Percentiles rank a stretch among this genome's conserved stretches.
These are phyloP conservation scores for Drosophila pseudoananassae DNA, from an alignment of 1,140 invertebrate species.

Conservation along the genomic window DNA sequence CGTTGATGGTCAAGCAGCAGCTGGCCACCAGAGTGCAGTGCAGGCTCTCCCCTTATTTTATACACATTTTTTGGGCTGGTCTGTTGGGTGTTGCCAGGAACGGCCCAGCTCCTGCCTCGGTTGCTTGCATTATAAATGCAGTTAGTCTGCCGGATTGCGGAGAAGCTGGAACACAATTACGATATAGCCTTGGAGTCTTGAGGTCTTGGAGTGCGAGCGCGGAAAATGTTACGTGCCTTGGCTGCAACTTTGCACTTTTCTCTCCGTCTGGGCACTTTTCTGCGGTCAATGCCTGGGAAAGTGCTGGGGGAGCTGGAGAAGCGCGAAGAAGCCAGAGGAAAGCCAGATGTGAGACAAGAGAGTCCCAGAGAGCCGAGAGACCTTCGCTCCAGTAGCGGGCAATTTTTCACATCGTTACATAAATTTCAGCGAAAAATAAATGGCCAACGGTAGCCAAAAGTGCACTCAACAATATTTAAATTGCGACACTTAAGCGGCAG, in stretches of 20 bases:
- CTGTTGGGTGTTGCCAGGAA: constrained; percentile 75
- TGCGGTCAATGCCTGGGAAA: constrained; percentile 63
- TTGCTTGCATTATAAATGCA: constrained; percentile 74
- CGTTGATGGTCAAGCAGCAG: constrained; percentile 36
- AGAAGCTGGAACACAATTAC: constrained; percentile 72
- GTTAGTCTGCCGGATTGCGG: constrained; percentile 58
- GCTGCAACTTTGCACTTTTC: constrained; percentile 53
- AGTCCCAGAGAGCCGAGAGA: constrained; percentile 7
- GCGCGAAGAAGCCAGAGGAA: background rate
- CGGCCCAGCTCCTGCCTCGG: constrained; percentile 58
- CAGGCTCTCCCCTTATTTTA: constrained; percentile 47
- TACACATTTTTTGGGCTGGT: constrained; percentile 45
- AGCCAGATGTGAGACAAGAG: constrained; percentile 1
- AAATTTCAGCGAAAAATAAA: constrained; percentile 79
- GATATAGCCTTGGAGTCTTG: constrained; percentile 15
- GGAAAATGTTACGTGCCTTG: constrained; percentile 76
- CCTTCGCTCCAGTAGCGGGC: constrained; percentile 57
- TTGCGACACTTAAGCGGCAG: constrained; percentile 75
- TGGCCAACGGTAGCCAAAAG: constrained; percentile 79
- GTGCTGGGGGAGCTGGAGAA: background rate
- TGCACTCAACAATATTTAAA: constrained; percentile 81
- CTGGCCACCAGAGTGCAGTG: constrained; percentile 42
- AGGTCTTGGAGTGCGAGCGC: constrained; percentile 49
- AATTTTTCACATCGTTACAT: constrained; percentile 82
- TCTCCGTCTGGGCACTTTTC: constrained; percentile 8